Conservation (phyloP, 1,140 invertebrate species). For the Agrypnia vestita region DNA sequence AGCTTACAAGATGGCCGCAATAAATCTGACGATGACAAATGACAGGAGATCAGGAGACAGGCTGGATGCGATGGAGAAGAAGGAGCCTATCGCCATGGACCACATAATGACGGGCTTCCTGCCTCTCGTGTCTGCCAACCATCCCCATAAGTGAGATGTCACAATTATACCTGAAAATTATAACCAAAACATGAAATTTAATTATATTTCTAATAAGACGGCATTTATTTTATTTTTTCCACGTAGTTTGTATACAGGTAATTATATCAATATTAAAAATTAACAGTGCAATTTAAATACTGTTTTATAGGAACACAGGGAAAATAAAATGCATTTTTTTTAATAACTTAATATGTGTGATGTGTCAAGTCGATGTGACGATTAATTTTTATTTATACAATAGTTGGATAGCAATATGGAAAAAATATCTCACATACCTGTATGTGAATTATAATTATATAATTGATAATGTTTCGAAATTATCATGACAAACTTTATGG, state of each 20-base stretch:
- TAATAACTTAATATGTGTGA: too few species aligned
- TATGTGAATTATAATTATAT: too few species aligned
- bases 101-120: constrained; percentile 79
- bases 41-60: constrained; percentile 81
- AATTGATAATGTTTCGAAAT: too few species aligned
- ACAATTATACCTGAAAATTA: constrained; percentile 68
- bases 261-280: not conserved
- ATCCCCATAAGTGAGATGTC: constrained; percentile 83
- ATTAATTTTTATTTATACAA: too few species aligned
- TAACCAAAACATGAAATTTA: not conserved
- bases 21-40: constrained; percentile 80
- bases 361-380: too few species aligned
- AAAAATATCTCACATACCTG: too few species aligned
- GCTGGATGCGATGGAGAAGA: constrained; percentile 78
- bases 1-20: constrained; percentile 63
- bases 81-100: constrained; percentile 78
- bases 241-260: not conserved
- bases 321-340: too few species aligned
- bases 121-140: constrained; percentile 84
- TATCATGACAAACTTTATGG: too few species aligned
- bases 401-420: too few species aligned
- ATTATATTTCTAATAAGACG: not conserved
- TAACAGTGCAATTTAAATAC: too few species aligned
- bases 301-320: too few species aligned
- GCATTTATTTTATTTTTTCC: not conserved